phyloP scores from a whole-genome alignment of 2,797 vertebrate species.

The Thamnophis elegans region DNA sequence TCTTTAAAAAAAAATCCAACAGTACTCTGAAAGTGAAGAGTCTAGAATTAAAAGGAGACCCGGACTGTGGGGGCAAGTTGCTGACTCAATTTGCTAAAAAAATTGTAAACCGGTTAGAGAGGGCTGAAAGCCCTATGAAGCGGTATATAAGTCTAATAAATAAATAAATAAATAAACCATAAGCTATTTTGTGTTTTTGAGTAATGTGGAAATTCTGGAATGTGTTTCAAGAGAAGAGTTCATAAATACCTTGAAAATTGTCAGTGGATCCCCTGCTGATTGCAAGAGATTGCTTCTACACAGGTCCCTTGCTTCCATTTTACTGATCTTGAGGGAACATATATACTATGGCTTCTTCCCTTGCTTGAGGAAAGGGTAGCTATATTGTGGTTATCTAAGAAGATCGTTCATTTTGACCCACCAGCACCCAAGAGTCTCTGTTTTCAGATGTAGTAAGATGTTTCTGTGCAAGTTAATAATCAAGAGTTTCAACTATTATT shows the following conservation, averaged over 20 bases:
- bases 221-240: conserved; percentile 28
- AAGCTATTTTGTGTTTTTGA: conserved; percentile 39
- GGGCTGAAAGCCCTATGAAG: too few species aligned
- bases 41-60: not conserved
- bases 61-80: too few species aligned
- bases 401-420: not conserved
- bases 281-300: not conserved
- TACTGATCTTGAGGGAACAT: not conserved
- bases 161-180: not conserved
- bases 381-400: not conserved
- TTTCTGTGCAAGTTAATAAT: not conserved
- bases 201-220: conserved; percentile 41
- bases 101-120: too few species aligned
- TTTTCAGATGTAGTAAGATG: not conserved
- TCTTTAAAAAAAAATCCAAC: not conserved
- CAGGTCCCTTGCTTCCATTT: not conserved
- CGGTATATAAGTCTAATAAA: too few species aligned
- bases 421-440: not conserved
- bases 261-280: not conserved
- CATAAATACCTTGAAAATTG: not conserved
- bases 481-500: not conserved
- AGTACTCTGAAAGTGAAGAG: not conserved
- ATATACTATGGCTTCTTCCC: not conserved
- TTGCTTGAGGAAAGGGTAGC: not conserved
- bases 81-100: too few species aligned